Evolutionary conservation across 2,888 invertebrate genomes (phyloP), one percentile per base, ranked within the genome.

Genomic region (Drosophila suboccidentalis): DNA sequence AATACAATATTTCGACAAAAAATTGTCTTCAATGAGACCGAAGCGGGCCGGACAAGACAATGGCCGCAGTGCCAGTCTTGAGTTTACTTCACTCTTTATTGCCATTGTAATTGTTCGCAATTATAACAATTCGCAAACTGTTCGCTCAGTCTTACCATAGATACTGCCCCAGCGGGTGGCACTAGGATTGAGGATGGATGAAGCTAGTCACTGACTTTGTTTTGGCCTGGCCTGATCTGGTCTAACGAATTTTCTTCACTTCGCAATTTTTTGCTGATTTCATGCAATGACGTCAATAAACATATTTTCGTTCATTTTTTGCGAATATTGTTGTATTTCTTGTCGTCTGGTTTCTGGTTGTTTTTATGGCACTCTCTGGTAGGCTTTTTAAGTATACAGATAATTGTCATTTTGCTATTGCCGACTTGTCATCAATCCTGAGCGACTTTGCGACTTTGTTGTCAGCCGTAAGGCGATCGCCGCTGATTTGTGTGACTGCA

Each of bases 31-130:
- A 74, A 75, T 78, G 44, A 58, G 59, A 55, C 60, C 69, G 55
- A 51, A 67, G 50, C 60, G n/a, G 34, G 44, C 55, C 43, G 58
- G 75, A 75, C 79, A 82, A 85, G 75, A 82, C 88, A 82, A 82
- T 85, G 78, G 62, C 54, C 65, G 15, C 22, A 59, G 57, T 66
- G 49, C 51, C 41, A 49, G 73, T 62, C 41, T 32, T 22, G 17
- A 50, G 51, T 51, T 54, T 59, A 59, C 70, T 68, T 43, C 46
- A 63, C 63, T 72, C 53, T 76, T 85, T 73, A 82, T 75, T 72
- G 79, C 74, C 82, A 69, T 75, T 78, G 88, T 87, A 85, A 84
- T 89, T 89, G 89, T 79, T 76, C 76, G 89, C 82, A 89, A 85
- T 85, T 85, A 85, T 89, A 76, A 85, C 79, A 73, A 75, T 89